phyloP scores from a whole-genome alignment of 1,140 invertebrate species.

The Phthorimaea operculella region DNA sequence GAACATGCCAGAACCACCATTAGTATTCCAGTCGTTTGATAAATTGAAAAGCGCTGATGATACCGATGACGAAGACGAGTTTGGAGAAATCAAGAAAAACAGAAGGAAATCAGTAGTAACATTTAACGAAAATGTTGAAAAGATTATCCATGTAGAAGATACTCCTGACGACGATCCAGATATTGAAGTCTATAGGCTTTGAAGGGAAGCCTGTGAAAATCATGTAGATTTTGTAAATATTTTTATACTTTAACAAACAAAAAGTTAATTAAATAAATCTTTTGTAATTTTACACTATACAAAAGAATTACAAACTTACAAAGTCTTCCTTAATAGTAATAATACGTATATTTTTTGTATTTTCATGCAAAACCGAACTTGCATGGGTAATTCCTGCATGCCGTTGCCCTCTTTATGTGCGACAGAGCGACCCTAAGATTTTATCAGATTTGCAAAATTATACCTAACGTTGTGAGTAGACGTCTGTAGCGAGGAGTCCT shows the following conservation, averaged over 20 bases:
- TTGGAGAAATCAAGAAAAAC: conserved; percentile 38
- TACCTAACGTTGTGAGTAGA: background rate
- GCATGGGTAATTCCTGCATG: conserved; percentile 18
- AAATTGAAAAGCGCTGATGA: conserved; percentile 50
- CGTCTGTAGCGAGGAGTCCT: background rate
- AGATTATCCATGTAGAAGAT: conserved; percentile 59
- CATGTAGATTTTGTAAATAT: too few species aligned
- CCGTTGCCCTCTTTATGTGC: conserved; percentile 39
- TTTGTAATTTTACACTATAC: too few species aligned
- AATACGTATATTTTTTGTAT: background rate
- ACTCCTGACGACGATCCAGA: conserved; percentile 22
- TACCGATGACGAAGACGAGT: conserved; percentile 49
- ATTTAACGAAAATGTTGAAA: conserved; percentile 61
- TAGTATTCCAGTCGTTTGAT: conserved; percentile 56
- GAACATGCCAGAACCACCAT: conserved; percentile 26
- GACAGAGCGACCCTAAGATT: conserved; percentile 33
- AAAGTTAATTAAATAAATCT: too few species aligned
- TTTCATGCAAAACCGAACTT: conserved; percentile 10
- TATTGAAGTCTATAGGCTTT: conserved; percentile 40
- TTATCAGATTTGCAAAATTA: conserved; percentile 17
- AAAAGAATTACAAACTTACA: background rate
- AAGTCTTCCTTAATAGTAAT: background rate
- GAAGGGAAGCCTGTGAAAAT: background rate
- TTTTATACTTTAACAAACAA: too few species aligned
- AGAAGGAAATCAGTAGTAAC: conserved; percentile 58